Conservation (phyloP, 2,113 vertebrate genomes). For the Misgurnus mizolepis region DNA sequence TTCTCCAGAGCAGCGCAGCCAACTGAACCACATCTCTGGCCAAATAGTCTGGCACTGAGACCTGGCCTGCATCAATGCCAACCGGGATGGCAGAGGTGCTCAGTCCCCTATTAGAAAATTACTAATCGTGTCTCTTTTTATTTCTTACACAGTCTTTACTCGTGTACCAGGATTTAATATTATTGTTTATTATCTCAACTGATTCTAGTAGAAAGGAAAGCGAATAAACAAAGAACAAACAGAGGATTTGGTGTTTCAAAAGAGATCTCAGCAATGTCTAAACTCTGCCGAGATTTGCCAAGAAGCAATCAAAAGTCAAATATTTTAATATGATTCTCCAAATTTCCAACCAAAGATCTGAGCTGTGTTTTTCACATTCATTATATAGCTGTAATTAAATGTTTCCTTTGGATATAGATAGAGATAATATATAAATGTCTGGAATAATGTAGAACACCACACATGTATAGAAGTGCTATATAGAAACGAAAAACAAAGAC, state of each 20-base stretch:
- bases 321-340: too few species aligned
- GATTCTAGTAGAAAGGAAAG: too few species aligned
- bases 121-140: conserved; percentile 57
- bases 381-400: too few species aligned
- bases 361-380: too few species aligned
- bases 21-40: conserved; percentile 55
- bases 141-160: conserved; percentile 43
- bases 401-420: too few species aligned
- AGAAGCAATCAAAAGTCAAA: too few species aligned
- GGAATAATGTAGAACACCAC: background rate
- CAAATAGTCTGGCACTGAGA: conserved; percentile 66
- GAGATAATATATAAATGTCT: background rate
- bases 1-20: conserved; percentile 62
- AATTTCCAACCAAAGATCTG: too few species aligned
- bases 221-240: too few species aligned
- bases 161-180: background rate
- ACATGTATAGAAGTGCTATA: background rate
- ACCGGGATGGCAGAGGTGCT: conserved; percentile 61
- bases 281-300: too few species aligned
- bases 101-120: conserved; percentile 67
- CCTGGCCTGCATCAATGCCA: conserved; percentile 65
- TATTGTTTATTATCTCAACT: background rate
- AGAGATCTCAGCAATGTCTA: too few species aligned
- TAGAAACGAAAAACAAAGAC: background rate
- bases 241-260: too few species aligned